These are phyloP conservation scores for Pitta sordida DNA, from an alignment of 2,113 vertebrate species.

Conservation along the genomic window DNA sequence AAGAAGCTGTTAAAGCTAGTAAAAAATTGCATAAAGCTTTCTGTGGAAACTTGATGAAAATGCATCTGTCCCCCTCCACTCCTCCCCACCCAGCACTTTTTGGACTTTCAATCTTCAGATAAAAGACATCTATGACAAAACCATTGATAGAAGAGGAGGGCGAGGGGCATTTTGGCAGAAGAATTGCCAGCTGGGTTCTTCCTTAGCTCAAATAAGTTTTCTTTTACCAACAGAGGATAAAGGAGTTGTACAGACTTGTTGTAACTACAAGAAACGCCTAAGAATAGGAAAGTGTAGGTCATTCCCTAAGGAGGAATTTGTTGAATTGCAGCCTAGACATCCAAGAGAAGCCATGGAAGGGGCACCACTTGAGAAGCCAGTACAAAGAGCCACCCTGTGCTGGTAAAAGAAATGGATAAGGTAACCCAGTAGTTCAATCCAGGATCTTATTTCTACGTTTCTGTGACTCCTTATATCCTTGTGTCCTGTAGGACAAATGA, in stretches of 20 bases:
- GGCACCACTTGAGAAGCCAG: not conserved
- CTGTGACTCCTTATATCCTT: constrained; percentile 45
- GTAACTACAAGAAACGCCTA: constrained; percentile 39
- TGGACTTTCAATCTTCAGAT: not conserved
- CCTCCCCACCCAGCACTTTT: not conserved
- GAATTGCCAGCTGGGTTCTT: not conserved
- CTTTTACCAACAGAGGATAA: constrained; percentile 22
- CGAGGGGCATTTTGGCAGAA: constrained; percentile 3
- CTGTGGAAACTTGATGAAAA: not conserved
- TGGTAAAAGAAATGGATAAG: constrained; percentile 26
- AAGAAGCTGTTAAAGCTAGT: not conserved
- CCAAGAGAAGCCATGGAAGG: constrained; percentile 40
- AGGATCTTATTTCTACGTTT: constrained; percentile 55
- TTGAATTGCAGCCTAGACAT: constrained; percentile 52
- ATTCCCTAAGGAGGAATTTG: constrained; percentile 4
- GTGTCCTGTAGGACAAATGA: constrained; percentile 53
- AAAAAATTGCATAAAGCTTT: not conserved
- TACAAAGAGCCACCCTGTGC: constrained; percentile 48
- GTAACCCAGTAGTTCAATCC: constrained; percentile 25
- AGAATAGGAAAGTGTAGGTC: constrained; percentile 29
- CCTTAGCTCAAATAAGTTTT: constrained; percentile 11
- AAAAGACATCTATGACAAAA: not conserved
- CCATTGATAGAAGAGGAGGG: not conserved
- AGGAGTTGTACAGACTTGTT: not conserved
- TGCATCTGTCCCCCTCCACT: not conserved